Evolutionary conservation across 2,797 vertebrate genomes (phyloP), one percentile per base, ranked within the genome.

Genomic region (Typhlichthys subterraneus): DNA sequence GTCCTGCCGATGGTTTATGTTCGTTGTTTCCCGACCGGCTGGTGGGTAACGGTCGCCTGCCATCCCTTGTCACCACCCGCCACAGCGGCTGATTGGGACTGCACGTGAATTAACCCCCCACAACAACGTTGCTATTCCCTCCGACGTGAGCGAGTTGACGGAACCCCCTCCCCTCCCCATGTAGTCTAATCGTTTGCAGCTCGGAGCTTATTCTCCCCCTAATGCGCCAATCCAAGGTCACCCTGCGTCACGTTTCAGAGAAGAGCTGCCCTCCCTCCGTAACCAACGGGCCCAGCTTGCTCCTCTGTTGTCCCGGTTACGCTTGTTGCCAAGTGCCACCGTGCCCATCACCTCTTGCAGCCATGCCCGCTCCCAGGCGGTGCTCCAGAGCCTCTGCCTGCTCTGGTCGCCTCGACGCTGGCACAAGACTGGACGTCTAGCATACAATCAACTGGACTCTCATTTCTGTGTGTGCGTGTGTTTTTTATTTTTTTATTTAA

Each of bases 391-490:
- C 52, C 29, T 58, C 33, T 52, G 50, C 57, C 59, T 14, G 15
- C 66, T 50, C 69, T 59, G 64, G 65, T 74, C 69, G 58, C n/a
- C 52, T 67, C 23, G 29, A 33, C 8, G 23, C 47, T 53, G 12
- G 60, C 59, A n/a, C 57, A 51, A 49, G 65, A 14, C 61, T 4
- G 11, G 61, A 72, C 15, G 60, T 42, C 10, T 70, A 81, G 70
- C 77, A 74, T 84, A 78, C 68, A 48, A 58, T 42, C 76, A 85
- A 84, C 82, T 87, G 82, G 77, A 87, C 73, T 78, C 73, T 58
- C 75, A 67, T 77, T 70, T 78, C 55, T 57, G 71, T 77, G 82
- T 69, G 70, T 38, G 75, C 33, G 7, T 7, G 33, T 38, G 33
- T 38, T 38, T 38, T 69, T 63, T 23, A 31, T 19, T 33, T 38